Base-by-base conservation (phyloP, 2,113 vertebrate genomes). In the Microtus richardsoni region DNA sequence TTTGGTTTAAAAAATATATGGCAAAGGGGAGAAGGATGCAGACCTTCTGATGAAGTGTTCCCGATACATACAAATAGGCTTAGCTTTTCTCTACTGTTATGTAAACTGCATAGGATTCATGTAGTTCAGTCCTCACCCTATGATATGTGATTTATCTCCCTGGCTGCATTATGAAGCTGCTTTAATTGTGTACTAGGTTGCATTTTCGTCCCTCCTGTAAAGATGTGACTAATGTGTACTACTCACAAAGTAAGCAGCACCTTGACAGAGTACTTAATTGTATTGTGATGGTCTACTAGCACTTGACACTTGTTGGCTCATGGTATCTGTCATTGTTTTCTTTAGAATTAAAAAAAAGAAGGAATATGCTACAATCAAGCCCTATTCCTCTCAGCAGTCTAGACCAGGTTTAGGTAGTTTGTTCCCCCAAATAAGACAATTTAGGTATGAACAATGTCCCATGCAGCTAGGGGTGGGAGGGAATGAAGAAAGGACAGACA, bases 331-430 rank as follows among this genome's bases (percentile, higher is more conserved):
- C 52, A 12, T 71, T 66, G 64, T 36, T 95, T 80, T 47, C 41
- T 80, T 89, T 82, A 70, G 36, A 88, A 83, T 58, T 41, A 94
- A 91, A 88, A 52, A 89, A 19, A n/a, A 36, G n/a, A 93, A 93
- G 71, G 49, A 89, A 70, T 64, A 39, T 68, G 66, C 49, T 80
- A 24, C 24, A 80, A n/a, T 91, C 49, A 80, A 89, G 60, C 2
- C 39, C 74, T 28, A 64, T 74, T 54, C 39, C 44, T 5, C 44
- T 90, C n/a, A 74, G 11, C 54, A 68, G 9, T 44, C 4, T 41
- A 80, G 71, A 85, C n/a, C 44, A 11, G 62, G 8, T 88, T 70
- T 84, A 70, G 36, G 41, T 52, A 33, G 39, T 64, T 92, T 54
- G 30, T 93, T 89, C 70, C 17, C 30, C 41, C 11, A 93, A 85